These are phyloP conservation scores for Griposia aprilina DNA, from an alignment of 2,888 invertebrate species.

Conservation along the genomic window DNA sequence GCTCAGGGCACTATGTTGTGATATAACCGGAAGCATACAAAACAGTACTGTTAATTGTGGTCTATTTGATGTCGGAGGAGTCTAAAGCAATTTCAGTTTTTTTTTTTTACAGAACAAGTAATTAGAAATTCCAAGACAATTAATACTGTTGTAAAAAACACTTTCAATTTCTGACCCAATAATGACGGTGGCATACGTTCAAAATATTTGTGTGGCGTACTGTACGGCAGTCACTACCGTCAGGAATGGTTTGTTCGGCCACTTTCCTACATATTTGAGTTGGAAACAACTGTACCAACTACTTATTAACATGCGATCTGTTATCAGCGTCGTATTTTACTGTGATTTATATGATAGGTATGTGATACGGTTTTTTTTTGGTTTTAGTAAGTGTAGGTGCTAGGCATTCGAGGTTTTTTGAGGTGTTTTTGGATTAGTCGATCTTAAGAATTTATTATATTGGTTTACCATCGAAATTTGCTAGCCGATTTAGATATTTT, in stretches of 20 bases:
- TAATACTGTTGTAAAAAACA: not conserved
- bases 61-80: not conserved
- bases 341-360: conserved; percentile 39
- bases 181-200: conserved; percentile 6
- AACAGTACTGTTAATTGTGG: not conserved
- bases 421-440: not conserved
- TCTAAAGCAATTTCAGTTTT: not conserved
- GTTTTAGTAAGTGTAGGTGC: conserved; percentile 1
- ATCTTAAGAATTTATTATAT: too few relatives aligned
- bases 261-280: conserved; percentile 51
- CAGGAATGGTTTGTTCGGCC: conserved; percentile 56
- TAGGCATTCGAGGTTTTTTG: not conserved
- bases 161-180: not conserved
- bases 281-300: conserved; percentile 46
- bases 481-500: not conserved
- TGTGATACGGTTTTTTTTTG: conserved; percentile 26
- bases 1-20: not conserved
- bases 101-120: too few relatives aligned
- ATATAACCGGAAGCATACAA: not conserved
- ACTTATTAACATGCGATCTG: conserved; percentile 59
- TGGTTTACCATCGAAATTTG: not conserved
- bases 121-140: not conserved
- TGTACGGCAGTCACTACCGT: conserved; percentile 10
- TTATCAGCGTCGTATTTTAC: conserved; percentile 54
- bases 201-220: conserved; percentile 50